A percentile compares a stretch with the other conserved stretches of the same genome.
Evolutionary conservation across 2,888 invertebrate species (phyloP).

Genomic region (Pelosia muscerda): DNA sequence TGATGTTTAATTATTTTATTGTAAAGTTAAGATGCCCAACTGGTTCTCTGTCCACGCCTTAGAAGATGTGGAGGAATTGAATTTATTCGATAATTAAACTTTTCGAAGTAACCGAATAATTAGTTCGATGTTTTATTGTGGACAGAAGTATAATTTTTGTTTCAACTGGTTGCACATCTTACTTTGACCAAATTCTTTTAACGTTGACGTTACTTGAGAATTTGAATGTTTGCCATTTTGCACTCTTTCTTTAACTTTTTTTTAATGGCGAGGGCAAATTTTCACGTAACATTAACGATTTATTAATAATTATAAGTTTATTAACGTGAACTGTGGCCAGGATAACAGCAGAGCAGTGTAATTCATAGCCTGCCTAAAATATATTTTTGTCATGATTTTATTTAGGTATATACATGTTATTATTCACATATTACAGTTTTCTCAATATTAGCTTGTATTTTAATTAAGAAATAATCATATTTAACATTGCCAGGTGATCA

Average conservation of each 20-base stretch:
- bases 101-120: conserved; percentile 55
- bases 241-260: conserved; percentile 66
- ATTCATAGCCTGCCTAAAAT: conserved; percentile 86
- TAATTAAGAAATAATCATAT: conserved; percentile 88
- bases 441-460: conserved; percentile 88
- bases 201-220: conserved; percentile 79
- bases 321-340: conserved; percentile 85
- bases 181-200: conserved; percentile 80
- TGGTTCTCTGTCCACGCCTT: conserved; percentile 74
- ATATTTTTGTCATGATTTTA: conserved; percentile 88
- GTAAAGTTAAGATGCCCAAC: conserved; percentile 84
- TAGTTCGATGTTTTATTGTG: conserved; percentile 59
- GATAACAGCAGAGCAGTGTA: conserved; percentile 85
- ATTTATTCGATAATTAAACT: conserved; percentile 60
- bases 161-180: conserved; percentile 83
- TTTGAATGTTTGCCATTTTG: conserved; percentile 68
- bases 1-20: conserved; percentile 84
- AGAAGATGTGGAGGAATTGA: conserved; percentile 71
- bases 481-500: conserved; percentile 88
- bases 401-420: conserved; percentile 87
- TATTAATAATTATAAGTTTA: conserved; percentile 82
- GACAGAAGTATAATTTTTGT: conserved; percentile 71
- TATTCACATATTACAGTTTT: conserved; percentile 88
- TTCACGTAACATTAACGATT: conserved; percentile 77
- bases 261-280: conserved; percentile 69